Conservation (phyloP, 1,140 invertebrate genomes). For the Cotesia typhae region DNA sequence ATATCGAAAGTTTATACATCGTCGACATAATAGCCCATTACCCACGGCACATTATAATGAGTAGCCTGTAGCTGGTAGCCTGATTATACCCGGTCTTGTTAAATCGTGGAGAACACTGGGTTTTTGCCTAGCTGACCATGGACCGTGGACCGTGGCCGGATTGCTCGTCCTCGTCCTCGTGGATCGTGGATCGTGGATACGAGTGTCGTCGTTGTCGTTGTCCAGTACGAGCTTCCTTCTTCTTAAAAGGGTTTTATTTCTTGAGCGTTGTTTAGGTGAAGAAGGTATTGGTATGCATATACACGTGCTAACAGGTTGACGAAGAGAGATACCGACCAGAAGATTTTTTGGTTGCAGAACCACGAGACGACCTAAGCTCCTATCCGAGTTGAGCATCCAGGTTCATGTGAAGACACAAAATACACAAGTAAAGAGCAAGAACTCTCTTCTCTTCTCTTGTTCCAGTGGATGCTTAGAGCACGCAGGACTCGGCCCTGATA, state of each 20-base stretch:
- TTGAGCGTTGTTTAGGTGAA: no score
- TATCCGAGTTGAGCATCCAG: constrained; percentile 32
- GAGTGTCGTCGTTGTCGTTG: no score
- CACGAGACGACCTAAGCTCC: constrained; percentile 6
- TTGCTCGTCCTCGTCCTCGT: background rate
- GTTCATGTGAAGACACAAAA: constrained; percentile 28
- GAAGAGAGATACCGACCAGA: background rate
- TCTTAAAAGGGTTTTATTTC: no score
- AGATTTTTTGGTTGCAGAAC: background rate
- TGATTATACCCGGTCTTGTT: constrained; percentile 29
- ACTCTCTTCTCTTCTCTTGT: no score
- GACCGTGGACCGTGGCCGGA: background rate
- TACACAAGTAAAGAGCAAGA: no score
- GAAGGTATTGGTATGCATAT: no score
- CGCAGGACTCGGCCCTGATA: background rate
- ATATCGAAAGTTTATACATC: constrained; percentile 40
- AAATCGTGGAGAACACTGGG: constrained; percentile 34
- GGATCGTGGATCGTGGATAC: background rate
- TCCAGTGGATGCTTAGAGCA: background rate
- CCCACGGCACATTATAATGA: constrained; percentile 38
- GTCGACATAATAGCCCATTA: constrained; percentile 37
- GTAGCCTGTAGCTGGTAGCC: background rate
- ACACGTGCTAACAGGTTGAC: constrained; percentile 8
- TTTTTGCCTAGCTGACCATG: constrained; percentile 29
- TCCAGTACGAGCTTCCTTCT: background rate